Evolutionary conservation across 2,113 vertebrate species (phyloP).

Genomic region (Chlorocebus sabaeus): DNA sequence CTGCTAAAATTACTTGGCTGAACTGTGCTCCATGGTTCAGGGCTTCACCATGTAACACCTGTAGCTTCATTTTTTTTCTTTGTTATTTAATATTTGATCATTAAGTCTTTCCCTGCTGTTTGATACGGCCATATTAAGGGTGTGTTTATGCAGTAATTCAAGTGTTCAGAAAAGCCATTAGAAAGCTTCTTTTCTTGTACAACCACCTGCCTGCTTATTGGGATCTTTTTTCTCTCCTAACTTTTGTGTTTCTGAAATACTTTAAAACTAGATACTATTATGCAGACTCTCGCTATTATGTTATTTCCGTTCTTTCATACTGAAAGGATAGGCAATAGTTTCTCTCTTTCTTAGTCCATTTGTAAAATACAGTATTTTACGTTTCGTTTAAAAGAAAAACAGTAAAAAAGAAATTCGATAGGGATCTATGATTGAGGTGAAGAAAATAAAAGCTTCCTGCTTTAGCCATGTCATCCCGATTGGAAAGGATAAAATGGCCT

Average conservation of each 20-base stretch:
- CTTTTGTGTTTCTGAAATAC: constrained; percentile 7
- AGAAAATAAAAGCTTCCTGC: background rate
- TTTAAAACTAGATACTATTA: background rate
- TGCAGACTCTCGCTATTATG: background rate
- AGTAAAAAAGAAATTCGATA: background rate
- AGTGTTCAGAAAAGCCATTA: background rate
- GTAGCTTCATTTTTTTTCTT: background rate
- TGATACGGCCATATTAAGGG: background rate
- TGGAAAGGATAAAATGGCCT: background rate
- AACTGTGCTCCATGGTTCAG: background rate
- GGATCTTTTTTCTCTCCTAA: background rate
- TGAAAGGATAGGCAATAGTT: background rate
- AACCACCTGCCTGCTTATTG: background rate
- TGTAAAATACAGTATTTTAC: background rate
- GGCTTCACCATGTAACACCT: background rate
- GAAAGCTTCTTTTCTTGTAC: background rate
- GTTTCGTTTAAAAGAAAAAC: background rate
- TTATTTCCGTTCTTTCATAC: background rate
- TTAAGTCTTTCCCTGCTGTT: background rate
- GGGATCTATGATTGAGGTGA: background rate
- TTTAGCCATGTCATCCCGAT: background rate
- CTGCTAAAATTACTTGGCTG: background rate
- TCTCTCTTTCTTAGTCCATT: background rate
- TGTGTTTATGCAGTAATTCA: background rate
- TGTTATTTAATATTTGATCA: constrained; percentile 16